phyloP scores from a whole-genome alignment of 2,797 vertebrate species.

The Emys orbicularis region DNA sequence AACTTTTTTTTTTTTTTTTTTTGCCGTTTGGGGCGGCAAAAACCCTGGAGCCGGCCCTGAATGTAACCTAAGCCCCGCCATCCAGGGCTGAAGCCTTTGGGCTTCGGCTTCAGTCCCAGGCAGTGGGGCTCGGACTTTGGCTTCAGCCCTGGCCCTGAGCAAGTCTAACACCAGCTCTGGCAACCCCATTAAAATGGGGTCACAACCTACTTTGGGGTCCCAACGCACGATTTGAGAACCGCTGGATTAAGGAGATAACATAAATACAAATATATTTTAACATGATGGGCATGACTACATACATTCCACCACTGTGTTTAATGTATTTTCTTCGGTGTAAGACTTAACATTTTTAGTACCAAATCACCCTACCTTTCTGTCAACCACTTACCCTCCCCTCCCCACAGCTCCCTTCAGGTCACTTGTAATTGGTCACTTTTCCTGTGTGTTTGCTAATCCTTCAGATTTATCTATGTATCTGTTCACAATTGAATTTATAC shows the following conservation, averaged over 20 bases:
- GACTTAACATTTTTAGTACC: conserved; percentile 30
- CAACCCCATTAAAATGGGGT: too few species aligned
- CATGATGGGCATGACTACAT: conserved; percentile 15
- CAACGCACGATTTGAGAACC: too few species aligned
- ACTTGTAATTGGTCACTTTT: conserved; percentile 68
- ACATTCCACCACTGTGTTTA: neutral
- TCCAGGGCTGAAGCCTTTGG: too few species aligned
- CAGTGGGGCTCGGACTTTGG: too few species aligned
- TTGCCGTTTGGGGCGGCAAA: too few species aligned
- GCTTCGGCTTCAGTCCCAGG: too few species aligned
- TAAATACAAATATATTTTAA: conserved; percentile 30
- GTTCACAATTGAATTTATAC: conserved; percentile 41
- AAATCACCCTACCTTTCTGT: neutral
- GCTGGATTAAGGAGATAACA: conserved; percentile 37
- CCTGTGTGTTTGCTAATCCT: conserved; percentile 46
- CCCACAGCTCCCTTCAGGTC: conserved; percentile 56
- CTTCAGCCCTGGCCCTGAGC: too few species aligned
- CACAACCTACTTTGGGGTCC: too few species aligned
- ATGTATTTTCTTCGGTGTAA: conserved; percentile 2
- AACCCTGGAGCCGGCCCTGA: too few species aligned
- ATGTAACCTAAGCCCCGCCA: too few species aligned
- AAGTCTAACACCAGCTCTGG: too few species aligned
- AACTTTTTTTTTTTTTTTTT: too few species aligned
- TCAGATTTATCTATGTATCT: conserved; percentile 37
- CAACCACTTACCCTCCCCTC: neutral